A percentile compares a stretch with the other conserved stretches of the same genome.
These are phyloP conservation scores for Poecilia velifera DNA, from an alignment of 2,797 vertebrate species.

Conservation along the genomic window DNA sequence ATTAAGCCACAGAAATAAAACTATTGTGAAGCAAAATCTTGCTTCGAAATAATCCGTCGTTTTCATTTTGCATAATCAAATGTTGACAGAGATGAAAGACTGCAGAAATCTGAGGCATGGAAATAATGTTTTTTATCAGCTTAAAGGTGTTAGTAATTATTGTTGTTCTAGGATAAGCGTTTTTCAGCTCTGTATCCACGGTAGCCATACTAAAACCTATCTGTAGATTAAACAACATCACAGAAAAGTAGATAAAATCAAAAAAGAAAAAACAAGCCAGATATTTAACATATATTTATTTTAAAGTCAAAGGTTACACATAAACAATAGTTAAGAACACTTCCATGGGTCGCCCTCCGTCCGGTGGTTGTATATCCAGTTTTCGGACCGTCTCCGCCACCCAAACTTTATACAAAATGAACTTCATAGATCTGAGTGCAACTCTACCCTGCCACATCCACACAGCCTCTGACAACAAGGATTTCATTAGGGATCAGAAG, in stretches of 20 bases:
- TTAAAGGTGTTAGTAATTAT: neutral
- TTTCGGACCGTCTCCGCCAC: conserved; percentile 20
- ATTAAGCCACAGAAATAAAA: neutral
- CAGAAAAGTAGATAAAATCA: neutral
- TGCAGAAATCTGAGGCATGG: neutral
- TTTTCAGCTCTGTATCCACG: neutral
- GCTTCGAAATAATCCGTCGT: neutral
- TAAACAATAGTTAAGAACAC: conserved; percentile 72
- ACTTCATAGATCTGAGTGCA: conserved; percentile 15
- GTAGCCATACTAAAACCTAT: neutral
- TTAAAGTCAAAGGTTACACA: conserved; percentile 72
- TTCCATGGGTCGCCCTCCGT: conserved; percentile 46
- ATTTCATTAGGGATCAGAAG: conserved; percentile 15
- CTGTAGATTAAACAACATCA: neutral
- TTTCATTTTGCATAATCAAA: neutral
- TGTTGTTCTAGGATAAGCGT: neutral
- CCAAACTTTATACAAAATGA: conserved; percentile 39
- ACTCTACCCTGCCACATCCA: conserved; percentile 15
- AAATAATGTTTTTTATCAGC: neutral
- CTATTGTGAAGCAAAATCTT: neutral
- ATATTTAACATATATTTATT: conserved; percentile 77
- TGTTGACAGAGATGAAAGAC: neutral
- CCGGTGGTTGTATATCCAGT: conserved; percentile 16
- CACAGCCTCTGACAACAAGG: conserved; percentile 25
- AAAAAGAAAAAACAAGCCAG: conserved; percentile 20